Percentiles rank a stretch among this genome's conserved stretches.
These are phyloP conservation scores for Channa striata DNA, from an alignment of 2,797 vertebrate species.

Conservation along the genomic window DNA sequence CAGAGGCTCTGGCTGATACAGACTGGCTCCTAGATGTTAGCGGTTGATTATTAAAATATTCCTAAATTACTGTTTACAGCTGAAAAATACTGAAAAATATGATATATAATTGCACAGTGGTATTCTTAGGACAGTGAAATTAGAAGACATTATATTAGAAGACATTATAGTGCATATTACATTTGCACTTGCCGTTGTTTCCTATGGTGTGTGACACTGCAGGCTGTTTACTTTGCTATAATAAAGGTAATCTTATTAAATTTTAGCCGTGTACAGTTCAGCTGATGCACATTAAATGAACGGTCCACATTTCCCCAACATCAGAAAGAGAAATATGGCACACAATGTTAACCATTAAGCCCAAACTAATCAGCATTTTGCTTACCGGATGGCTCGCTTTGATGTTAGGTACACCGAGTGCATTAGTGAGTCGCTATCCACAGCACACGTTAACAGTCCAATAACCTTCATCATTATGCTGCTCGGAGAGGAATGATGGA, in stretches of 20 bases:
- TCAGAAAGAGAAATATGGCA: constrained; percentile 37
- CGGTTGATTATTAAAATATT: too few relatives aligned
- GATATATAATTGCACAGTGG: too few relatives aligned
- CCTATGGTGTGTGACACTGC: constrained; percentile 12
- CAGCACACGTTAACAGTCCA: constrained; percentile 49
- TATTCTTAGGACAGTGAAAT: too few relatives aligned
- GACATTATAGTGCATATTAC: constrained; percentile 1
- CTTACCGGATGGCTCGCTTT: constrained; percentile 60
- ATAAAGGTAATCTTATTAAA: constrained; percentile 34
- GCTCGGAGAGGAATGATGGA: constrained; percentile 1
- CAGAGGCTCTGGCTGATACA: too few relatives aligned
- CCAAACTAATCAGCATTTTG: constrained; percentile 64
- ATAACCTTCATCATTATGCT: constrained; percentile 23
- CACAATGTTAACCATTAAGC: constrained; percentile 45
- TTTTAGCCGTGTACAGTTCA: constrained; percentile 31
- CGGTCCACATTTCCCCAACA: constrained; percentile 12
- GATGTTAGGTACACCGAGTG: constrained; percentile 59
- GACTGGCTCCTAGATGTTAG: too few relatives aligned
- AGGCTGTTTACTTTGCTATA: constrained; percentile 10
- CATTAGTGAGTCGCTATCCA: constrained; percentile 56
- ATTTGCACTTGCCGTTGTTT: not conserved
- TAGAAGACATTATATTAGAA: not conserved
- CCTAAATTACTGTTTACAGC: too few relatives aligned
- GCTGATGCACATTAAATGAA: constrained; percentile 46
- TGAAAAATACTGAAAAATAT: too few relatives aligned